These are phyloP conservation scores for Urophycis tenuis DNA, from an alignment of 2,797 vertebrate species.

Conservation along the genomic window DNA sequence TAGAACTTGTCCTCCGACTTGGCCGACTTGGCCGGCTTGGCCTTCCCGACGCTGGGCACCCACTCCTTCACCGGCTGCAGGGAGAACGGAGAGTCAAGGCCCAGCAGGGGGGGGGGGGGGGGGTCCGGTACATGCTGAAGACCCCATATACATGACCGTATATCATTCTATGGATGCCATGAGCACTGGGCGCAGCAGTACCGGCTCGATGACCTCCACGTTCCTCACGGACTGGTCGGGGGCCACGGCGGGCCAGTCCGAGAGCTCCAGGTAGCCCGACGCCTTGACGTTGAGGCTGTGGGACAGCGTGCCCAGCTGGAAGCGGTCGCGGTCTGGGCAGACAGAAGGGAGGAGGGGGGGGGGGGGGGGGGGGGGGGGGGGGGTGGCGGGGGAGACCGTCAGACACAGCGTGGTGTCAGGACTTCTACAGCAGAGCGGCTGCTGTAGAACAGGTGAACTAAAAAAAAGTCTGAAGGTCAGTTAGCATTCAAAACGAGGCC, in stretches of 20 bases:
- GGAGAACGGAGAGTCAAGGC: too few relatives aligned
- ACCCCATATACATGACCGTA: too few relatives aligned
- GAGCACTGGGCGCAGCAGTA: constrained; percentile 40
- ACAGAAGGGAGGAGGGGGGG: not conserved
- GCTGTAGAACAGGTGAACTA: not conserved
- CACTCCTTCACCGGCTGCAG: constrained; percentile 75
- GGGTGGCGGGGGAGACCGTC: too few relatives aligned
- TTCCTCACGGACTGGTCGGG: constrained; percentile 90
- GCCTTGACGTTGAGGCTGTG: constrained; percentile 87
- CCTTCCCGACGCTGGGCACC: constrained; percentile 67
- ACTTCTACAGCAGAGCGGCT: too few relatives aligned
- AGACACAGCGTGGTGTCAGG: too few relatives aligned
- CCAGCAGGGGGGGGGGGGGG: too few relatives aligned
- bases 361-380: too few relatives aligned
- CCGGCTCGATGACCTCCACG: constrained; percentile 83
- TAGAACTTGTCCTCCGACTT: constrained; percentile 85
- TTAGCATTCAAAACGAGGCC: constrained; percentile 61
- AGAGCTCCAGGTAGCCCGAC: constrained; percentile 88
- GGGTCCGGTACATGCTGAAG: too few relatives aligned
- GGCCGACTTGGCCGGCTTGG: constrained; percentile 75
- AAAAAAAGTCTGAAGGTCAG: constrained; percentile 46
- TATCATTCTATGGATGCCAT: too few relatives aligned
- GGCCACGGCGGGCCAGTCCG: constrained; percentile 85
- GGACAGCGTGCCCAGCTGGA: constrained; percentile 93
- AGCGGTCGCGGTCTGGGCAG: constrained; percentile 87